A percentile compares a stretch with the other conserved stretches of the same genome.
These are phyloP conservation scores for Cerastoderma edule DNA, from an alignment of 2,888 invertebrate species.

Conservation along the genomic window DNA sequence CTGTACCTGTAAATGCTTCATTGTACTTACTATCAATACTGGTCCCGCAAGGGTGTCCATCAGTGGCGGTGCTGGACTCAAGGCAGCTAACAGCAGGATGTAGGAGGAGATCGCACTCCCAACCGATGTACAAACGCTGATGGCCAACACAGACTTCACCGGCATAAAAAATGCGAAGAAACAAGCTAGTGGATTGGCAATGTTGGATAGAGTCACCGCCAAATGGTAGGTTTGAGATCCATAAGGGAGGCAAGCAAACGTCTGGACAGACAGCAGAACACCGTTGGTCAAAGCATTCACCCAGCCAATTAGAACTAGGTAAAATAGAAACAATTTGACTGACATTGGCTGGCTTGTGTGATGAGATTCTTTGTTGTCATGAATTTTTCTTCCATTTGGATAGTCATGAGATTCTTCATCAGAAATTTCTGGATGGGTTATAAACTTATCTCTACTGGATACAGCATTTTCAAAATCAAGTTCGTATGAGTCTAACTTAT, in stretches of 20 bases:
- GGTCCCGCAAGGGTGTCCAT: constrained; percentile 86
- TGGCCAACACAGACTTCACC: constrained; percentile 61
- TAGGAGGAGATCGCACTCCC: constrained; percentile 87
- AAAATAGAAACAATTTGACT: constrained; percentile 50
- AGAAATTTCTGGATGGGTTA: background rate
- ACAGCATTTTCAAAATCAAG: background rate
- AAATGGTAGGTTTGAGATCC: constrained; percentile 91
- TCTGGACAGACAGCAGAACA: constrained; percentile 91
- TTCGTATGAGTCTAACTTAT: background rate
- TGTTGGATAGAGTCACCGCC: constrained; percentile 89
- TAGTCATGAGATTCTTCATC: constrained; percentile 5
- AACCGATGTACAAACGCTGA: constrained; percentile 71
- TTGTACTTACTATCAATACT: constrained; percentile 87
- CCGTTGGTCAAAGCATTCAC: constrained; percentile 91
- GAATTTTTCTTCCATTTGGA: background rate
- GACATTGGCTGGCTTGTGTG: background rate
- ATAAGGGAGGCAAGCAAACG: constrained; percentile 92
- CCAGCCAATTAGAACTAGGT: constrained; percentile 84
- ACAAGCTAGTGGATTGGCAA: constrained; percentile 92
- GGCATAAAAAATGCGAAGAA: constrained; percentile 86
- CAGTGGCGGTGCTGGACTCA: constrained; percentile 90
- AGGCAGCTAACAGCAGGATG: constrained; percentile 89
- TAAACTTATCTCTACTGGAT: constrained; percentile 15
- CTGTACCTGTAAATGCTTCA: too few relatives aligned
- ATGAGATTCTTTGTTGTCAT: constrained; percentile 6